A percentile compares a stretch with the other conserved stretches of the same genome.
Evolutionary conservation across 2,797 vertebrate species (phyloP).

Genomic region (Pampus argenteus): DNA sequence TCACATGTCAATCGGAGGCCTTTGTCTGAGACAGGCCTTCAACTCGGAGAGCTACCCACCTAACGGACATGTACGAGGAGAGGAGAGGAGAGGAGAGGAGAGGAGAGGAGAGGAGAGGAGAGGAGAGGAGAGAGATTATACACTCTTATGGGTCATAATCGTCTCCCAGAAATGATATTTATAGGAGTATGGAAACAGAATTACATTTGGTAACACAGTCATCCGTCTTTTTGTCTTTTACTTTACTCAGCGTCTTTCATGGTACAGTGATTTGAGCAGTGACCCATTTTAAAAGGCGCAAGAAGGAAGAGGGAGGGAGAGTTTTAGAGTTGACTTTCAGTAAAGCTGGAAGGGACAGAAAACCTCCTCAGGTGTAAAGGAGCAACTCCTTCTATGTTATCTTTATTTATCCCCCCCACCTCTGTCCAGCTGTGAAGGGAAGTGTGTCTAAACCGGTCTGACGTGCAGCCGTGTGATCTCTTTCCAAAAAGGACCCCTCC

Average conservation of each 20-base stretch:
- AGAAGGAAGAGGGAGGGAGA: not conserved
- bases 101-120: not conserved
- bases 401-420: not conserved
- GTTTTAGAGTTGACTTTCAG: not conserved
- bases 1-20: constrained; percentile 74
- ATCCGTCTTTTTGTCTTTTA: not conserved
- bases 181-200: constrained; percentile 7
- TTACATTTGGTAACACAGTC: constrained; percentile 15
- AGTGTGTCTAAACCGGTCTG: constrained; percentile 44
- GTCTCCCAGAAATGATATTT: constrained; percentile 34
- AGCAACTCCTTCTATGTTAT: not conserved
- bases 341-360: not conserved
- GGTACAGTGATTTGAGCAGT: not conserved
- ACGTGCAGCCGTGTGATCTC: constrained; percentile 53
- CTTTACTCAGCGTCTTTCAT: not conserved
- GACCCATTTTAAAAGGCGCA: not conserved
- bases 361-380: constrained; percentile 5
- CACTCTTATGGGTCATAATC: constrained; percentile 18
- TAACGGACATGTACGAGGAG: constrained; percentile 13
- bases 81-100: not conserved
- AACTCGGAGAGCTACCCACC: constrained; percentile 66
- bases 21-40: constrained; percentile 72
- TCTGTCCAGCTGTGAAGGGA: constrained; percentile 54
- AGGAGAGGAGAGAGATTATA: constrained; percentile 50
- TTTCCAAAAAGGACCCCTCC: constrained; percentile 39